phyloP scores from a whole-genome alignment of 2,797 vertebrate species.

The Notoglanidium macrostoma region DNA sequence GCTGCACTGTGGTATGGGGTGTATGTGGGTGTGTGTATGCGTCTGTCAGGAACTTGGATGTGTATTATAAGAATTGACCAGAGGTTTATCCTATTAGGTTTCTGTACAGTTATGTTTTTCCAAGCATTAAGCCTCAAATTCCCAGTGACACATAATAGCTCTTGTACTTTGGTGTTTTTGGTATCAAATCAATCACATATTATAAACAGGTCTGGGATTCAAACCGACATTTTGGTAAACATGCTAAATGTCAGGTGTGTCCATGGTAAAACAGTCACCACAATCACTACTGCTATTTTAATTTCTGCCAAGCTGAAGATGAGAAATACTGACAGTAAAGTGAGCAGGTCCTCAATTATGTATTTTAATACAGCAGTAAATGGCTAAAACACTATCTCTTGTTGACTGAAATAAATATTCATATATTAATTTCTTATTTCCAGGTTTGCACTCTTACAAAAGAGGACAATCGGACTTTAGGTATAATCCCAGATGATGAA shows the following conservation, averaged over 20 bases:
- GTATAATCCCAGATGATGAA: slow-evolving; percentile 89
- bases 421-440: neutral
- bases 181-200: neutral
- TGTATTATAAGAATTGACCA: neutral
- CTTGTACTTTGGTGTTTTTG: neutral
- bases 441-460: slow-evolving; percentile 98
- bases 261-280: neutral
- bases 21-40: neutral
- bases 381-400: neutral
- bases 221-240: neutral
- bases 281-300: neutral
- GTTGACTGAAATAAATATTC: neutral
- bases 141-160: neutral
- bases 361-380: neutral
- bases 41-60: neutral
- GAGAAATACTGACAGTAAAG: neutral
- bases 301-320: neutral
- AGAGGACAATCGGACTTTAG: slow-evolving; percentile 92
- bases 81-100: neutral
- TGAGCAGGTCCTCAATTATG: neutral
- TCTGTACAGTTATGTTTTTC: neutral
- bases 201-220: neutral
- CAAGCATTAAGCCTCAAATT: neutral
- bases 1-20: slow-evolving; percentile 91
- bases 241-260: neutral